Evolutionary conservation across 2,888 invertebrate species (phyloP).

Genomic region (Synergus umbraculus): DNA sequence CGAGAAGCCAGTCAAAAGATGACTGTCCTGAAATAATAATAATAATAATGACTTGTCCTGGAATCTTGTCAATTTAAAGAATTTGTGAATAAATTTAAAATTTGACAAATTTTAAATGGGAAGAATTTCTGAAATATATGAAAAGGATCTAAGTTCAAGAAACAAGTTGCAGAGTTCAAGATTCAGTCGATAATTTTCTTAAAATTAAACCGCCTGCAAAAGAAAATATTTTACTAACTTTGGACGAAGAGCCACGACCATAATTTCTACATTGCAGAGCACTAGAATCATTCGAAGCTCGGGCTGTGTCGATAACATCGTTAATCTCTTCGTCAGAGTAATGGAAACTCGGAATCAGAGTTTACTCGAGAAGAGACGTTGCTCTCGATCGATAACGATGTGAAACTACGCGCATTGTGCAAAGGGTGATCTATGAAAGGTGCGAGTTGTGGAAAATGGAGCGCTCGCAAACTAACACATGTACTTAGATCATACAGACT

Average conservation of each 20-base stretch:
- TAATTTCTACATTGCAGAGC: neutral
- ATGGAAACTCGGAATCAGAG: neutral
- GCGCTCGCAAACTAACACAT: neutral
- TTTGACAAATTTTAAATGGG: too few species aligned
- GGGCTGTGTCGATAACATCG: neutral
- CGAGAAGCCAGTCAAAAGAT: neutral
- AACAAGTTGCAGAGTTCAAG: too few species aligned
- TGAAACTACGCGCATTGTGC: slow-evolving; percentile 12
- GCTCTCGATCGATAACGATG: slow-evolving; percentile 3
- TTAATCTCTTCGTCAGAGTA: neutral
- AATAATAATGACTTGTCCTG: neutral
- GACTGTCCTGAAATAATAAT: neutral
- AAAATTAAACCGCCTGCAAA: too few species aligned
- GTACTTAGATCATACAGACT: neutral
- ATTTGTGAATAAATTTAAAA: neutral
- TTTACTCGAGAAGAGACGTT: neutral
- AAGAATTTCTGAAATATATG: too few species aligned
- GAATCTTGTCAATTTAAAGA: neutral
- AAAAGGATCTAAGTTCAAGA: too few species aligned
- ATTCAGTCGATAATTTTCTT: too few species aligned
- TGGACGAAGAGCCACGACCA: neutral
- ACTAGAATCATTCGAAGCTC: neutral
- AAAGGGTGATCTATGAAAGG: slow-evolving; percentile 9
- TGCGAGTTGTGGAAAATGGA: slow-evolving; percentile 9
- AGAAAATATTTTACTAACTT: neutral